Evolutionary conservation across 53 echinoderm and acorn worm genomes (phyloP).

Genomic region (Pentamera pediparva): DNA sequence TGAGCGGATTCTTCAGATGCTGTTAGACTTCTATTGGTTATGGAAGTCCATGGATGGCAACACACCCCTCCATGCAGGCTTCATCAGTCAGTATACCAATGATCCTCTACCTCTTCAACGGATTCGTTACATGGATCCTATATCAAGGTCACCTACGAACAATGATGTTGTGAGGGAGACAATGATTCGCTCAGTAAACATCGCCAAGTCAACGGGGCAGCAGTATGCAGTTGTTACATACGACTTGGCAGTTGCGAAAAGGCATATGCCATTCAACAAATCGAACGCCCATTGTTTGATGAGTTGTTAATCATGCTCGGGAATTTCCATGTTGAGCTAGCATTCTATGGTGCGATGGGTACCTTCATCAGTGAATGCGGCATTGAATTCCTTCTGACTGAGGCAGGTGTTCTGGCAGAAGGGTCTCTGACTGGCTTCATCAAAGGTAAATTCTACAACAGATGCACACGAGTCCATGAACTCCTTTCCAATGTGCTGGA

Average conservation of each 20-base stretch:
- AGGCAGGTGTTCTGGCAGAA: slow-evolving; percentile 59
- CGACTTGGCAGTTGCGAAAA: slow-evolving; percentile 60
- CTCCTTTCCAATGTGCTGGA: slow-evolving; percentile 55
- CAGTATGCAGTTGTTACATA: slow-evolving; percentile 31
- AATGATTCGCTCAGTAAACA: slow-evolving; percentile 46
- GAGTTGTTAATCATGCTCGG: slow-evolving; percentile 58
- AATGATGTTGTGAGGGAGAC: slow-evolving; percentile 55
- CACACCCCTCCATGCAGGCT: slow-evolving; percentile 50
- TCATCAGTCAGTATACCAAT: slow-evolving; percentile 41
- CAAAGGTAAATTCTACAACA: slow-evolving; percentile 59
- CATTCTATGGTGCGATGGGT: slow-evolving; percentile 51
- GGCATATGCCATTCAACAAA: slow-evolving; percentile 45
- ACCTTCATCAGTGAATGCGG: slow-evolving; percentile 45
- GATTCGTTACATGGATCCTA: slow-evolving; percentile 65
- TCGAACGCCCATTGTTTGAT: slow-evolving; percentile 51
- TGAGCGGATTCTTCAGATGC: neutral
- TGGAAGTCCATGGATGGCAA: slow-evolving; percentile 36
- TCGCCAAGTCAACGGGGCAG: slow-evolving; percentile 44
- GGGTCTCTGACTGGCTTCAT: slow-evolving; percentile 54
- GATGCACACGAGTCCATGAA: slow-evolving; percentile 53
- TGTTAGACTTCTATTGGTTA: slow-evolving; percentile 56
- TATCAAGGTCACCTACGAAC: slow-evolving; percentile 56
- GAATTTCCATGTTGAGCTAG: slow-evolving; percentile 51
- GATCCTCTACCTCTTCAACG: slow-evolving; percentile 52
- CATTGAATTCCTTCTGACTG: slow-evolving; percentile 54